Conservation (phyloP, 1,140 invertebrate species). For the Nasonia longicornis region DNA sequence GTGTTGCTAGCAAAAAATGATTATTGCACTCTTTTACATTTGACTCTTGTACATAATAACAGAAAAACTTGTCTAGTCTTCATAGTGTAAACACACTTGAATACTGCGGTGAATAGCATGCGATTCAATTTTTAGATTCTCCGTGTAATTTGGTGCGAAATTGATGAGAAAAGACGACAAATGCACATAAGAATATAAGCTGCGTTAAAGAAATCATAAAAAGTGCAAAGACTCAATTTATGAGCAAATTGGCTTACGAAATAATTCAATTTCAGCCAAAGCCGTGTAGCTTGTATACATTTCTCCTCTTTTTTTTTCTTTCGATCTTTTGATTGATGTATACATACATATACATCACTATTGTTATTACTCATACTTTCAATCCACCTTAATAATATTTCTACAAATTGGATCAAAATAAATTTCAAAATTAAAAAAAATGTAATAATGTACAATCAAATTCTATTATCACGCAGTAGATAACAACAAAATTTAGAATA, state of each 20-base stretch:
- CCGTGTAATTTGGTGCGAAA: conserved; percentile 7
- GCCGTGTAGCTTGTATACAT: background rate
- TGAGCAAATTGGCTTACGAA: background rate
- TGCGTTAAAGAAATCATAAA: background rate
- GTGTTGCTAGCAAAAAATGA: conserved; percentile 4
- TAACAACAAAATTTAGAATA: background rate
- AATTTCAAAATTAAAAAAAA: background rate
- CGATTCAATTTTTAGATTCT: background rate
- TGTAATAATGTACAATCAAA: background rate
- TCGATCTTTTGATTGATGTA: background rate
- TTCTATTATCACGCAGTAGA: too few species aligned
- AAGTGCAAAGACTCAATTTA: conserved; percentile 5
- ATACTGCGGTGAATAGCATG: background rate
- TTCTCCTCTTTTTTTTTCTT: background rate
- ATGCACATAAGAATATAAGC: background rate
- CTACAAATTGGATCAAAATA: background rate
- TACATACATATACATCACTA: background rate
- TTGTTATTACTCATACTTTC: background rate
- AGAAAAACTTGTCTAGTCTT: conserved; percentile 11
- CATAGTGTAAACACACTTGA: conserved; percentile 6
- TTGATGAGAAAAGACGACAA: background rate
- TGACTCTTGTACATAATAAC: conserved; percentile 26
- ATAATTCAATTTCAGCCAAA: conserved; percentile 28
- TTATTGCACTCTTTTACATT: conserved; percentile 33
- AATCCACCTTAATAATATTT: background rate